Evolutionary conservation across 2,888 invertebrate species (phyloP).

Genomic region (Petrophora chlorosata): DNA sequence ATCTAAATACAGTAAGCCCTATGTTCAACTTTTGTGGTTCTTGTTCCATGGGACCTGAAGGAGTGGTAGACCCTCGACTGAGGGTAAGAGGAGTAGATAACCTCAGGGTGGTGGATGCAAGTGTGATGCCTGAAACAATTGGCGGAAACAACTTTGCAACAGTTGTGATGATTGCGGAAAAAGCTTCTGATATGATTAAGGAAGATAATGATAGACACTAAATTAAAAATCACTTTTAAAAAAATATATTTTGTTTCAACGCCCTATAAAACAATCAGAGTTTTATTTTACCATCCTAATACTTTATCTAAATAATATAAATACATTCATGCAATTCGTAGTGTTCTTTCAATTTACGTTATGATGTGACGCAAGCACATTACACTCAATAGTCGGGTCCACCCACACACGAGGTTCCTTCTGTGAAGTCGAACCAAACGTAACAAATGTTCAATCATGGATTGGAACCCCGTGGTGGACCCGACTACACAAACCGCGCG

Average conservation of each 20-base stretch:
- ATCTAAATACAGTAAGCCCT: slow-evolving; percentile 74
- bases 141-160: slow-evolving; percentile 85
- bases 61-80: slow-evolving; percentile 50
- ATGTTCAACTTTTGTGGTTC: slow-evolving; percentile 75
- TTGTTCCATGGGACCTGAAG: slow-evolving; percentile 53
- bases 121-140: slow-evolving; percentile 84
- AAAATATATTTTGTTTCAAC: neutral
- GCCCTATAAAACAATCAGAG: too few relatives aligned
- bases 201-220: slow-evolving; percentile 31
- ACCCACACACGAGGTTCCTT: too few relatives aligned
- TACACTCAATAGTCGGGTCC: too few relatives aligned
- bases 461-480: too few relatives aligned
- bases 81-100: slow-evolving; percentile 77
- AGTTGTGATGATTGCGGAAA: slow-evolving; percentile 85
- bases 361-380: too few relatives aligned
- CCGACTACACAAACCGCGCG: too few relatives aligned
- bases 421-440: too few relatives aligned
- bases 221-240: neutral
- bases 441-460: too few relatives aligned
- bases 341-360: too few relatives aligned
- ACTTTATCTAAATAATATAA: too few relatives aligned
- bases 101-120: slow-evolving; percentile 58
- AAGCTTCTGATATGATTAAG: slow-evolving; percentile 84
- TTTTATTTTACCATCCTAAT: too few relatives aligned
- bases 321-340: too few relatives aligned